Conservation (phyloP, 35 echinoderm and acorn worm species). For the Diadema setosum region DNA sequence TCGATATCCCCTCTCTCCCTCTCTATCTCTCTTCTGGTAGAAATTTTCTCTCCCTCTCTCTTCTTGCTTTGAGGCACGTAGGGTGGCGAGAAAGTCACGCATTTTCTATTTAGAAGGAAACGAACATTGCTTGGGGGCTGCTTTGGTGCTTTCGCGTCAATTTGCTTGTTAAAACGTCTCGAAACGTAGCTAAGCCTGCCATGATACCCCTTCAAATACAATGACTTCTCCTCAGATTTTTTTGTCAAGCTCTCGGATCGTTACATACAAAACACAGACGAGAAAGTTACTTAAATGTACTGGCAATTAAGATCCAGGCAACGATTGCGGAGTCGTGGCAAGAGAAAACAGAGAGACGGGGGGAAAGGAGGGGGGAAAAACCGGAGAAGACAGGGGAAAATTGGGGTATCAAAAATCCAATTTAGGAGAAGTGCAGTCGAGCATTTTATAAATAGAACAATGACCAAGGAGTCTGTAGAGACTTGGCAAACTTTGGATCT, state of each 20-base stretch:
- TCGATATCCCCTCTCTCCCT: background rate
- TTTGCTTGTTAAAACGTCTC: constrained; percentile 29
- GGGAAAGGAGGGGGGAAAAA: too few species aligned
- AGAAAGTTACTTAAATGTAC: background rate
- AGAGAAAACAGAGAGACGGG: too few species aligned
- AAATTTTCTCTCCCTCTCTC: background rate
- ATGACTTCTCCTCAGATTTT: background rate
- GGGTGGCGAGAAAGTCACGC: background rate
- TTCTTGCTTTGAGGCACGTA: background rate
- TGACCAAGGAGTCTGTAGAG: too few species aligned
- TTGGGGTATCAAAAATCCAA: background rate
- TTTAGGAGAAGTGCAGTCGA: background rate
- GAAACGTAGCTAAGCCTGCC: background rate
- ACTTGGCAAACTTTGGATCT: too few species aligned
- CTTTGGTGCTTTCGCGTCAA: constrained; percentile 3
- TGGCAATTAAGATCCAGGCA: constrained; percentile 2
- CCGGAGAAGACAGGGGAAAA: too few species aligned
- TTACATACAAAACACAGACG: background rate
- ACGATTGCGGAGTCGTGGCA: background rate
- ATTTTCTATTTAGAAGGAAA: background rate
- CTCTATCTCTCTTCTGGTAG: background rate
- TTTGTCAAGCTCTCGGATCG: too few species aligned
- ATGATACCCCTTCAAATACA: constrained; percentile 7
- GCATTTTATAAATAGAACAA: too few species aligned
- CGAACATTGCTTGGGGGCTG: background rate